A percentile compares a stretch with the other conserved stretches of the same genome.
Conservation (phyloP, 2,797 vertebrate genomes). For the Pelodytes ibericus region DNA sequence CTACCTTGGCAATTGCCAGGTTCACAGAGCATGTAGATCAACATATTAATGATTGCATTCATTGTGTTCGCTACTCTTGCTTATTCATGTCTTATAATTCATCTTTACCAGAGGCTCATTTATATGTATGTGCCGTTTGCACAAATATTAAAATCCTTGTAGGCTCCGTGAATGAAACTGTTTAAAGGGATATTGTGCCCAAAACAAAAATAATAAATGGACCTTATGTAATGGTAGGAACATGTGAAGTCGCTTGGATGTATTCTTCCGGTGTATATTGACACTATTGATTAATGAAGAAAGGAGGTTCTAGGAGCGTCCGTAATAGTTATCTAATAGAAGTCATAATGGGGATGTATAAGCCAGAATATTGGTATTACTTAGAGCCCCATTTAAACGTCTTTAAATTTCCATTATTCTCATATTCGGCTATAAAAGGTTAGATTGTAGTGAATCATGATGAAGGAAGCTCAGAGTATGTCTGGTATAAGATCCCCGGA, state of each 20-base stretch:
- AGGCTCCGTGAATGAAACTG: slow-evolving; percentile 29
- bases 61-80: slow-evolving; percentile 61
- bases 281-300: not conserved
- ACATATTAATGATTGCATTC: slow-evolving; percentile 56
- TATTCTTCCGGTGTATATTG: not conserved
- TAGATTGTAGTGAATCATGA: no score
- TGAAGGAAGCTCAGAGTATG: no score
- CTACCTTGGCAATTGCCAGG: slow-evolving; percentile 69
- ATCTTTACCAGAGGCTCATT: slow-evolving; percentile 56
- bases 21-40: slow-evolving; percentile 66
- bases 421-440: no score
- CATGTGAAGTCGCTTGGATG: not conserved
- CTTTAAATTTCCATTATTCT: no score
- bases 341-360: no score
- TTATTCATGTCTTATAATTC: slow-evolving; percentile 57
- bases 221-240: not conserved
- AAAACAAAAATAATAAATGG: not conserved
- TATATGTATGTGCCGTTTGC: slow-evolving; percentile 48
- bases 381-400: no score
- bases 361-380: no score
- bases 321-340: no score
- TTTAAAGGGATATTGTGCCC: no score
- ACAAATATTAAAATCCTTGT: slow-evolving; percentile 49
- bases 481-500: no score
- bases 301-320: no score